phyloP scores from a whole-genome alignment of 2,888 invertebrate species.

The Cephus sareptanus region DNA sequence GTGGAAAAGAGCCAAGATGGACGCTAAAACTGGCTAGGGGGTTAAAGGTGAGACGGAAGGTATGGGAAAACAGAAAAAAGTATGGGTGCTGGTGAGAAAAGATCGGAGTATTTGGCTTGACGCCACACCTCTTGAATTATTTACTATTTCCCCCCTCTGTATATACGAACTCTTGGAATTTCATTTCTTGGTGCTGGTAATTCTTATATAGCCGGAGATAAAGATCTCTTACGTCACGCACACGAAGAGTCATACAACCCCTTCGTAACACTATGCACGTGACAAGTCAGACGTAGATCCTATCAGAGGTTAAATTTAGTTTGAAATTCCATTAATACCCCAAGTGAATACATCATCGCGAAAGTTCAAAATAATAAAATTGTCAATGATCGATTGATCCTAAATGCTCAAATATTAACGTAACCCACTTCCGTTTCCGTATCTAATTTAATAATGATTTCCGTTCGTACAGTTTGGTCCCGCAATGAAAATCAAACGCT shows the following conservation, averaged over 20 bases:
- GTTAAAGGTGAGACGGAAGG: constrained; percentile 12
- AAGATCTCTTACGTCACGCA: not conserved
- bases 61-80: constrained; percentile 13
- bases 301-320: not conserved
- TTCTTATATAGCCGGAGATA: not conserved
- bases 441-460: not conserved
- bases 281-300: not conserved
- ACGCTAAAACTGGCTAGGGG: constrained; percentile 18
- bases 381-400: not conserved
- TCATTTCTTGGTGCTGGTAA: not conserved
- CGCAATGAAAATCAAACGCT: constrained; percentile 9
- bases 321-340: not conserved
- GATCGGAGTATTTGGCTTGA: constrained; percentile 45
- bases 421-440: not conserved
- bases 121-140: constrained; percentile 51
- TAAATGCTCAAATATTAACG: not conserved
- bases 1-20: constrained; percentile 50
- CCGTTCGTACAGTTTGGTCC: not conserved
- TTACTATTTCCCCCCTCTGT: constrained; percentile 39
- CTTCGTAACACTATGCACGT: not conserved
- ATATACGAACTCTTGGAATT: not conserved
- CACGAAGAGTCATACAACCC: not conserved
- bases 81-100: constrained; percentile 19
- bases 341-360: not conserved
- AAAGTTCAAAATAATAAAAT: not conserved